Evolutionary conservation across 1,140 invertebrate genomes (phyloP), one percentile per base, ranked within the genome.

Genomic region (Tetranychus cinnabarinus): DNA sequence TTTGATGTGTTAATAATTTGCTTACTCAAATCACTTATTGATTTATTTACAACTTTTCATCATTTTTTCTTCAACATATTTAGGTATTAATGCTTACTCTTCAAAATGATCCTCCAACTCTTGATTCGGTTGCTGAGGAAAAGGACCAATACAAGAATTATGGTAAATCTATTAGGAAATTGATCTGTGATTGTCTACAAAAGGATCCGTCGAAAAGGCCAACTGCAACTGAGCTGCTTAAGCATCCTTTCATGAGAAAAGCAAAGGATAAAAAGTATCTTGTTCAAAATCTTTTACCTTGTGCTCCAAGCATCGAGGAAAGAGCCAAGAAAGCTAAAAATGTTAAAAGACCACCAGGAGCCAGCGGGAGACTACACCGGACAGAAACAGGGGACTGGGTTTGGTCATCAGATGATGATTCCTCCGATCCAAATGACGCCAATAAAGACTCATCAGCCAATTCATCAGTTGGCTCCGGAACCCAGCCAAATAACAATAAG

Each of bases 231-330:
- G 92, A 98, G 75, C 75, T 99, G 45, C 73, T 99, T 10, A 98
- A 98, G 73, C 88, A 98, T 76, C 87, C 90, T 5, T 98, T 99
- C 75, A 97, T 99, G 74, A 97, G 92, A 71, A 99, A 98, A 76
- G 88, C 91, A 4, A 98, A 97, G 76, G 95, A 98, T 72, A 86
- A 86, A 66, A 87, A 88, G 68, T 97, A 91, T 74, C 75, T 98
- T 1, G 83, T 90, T 66, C 85, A 91, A 70, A 89, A 86, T 0
- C 74, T 97, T 62, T 81, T 97, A 34, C 80, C 83, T 12, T 83
- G 82, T 68, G 87, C 86, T 13, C 88, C 82, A 65, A 91, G 80
- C 72, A 79, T 88, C 72, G 86, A 88, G 74, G 86, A 85, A 36
- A 77, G 88, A 65, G 85, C 89, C 13, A 85, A 88, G 72, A 91